Conservation (phyloP, 2,797 vertebrate species). For the Sebastes aleutianus region DNA sequence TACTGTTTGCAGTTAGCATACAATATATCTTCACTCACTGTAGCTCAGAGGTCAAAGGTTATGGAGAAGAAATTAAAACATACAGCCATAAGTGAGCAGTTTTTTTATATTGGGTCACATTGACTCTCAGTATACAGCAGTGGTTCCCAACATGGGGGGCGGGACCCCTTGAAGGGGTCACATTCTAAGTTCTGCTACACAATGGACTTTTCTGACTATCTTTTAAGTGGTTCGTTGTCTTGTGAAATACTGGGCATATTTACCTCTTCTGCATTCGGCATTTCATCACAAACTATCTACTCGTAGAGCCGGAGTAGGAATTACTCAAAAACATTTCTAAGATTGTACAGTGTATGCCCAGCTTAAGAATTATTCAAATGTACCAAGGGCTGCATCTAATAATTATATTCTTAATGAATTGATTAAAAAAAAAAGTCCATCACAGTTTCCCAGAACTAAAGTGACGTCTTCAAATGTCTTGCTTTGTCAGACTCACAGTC, state of each 20-base stretch:
- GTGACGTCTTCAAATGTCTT: neutral
- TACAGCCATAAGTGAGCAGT: constrained; percentile 6
- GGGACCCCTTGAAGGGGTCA: neutral
- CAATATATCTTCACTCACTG: neutral
- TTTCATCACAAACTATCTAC: too few relatives aligned
- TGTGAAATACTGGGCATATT: neutral
- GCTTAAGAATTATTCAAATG: neutral
- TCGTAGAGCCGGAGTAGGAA: too few relatives aligned
- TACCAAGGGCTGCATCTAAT: neutral
- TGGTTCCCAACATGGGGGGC: neutral
- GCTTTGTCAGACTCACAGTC: neutral
- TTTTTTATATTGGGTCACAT: constrained; percentile 74
- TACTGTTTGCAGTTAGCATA: neutral
- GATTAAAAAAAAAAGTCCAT: neutral
- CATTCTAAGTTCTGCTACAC: neutral
- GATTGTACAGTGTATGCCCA: too few relatives aligned
- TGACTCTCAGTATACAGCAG: constrained; percentile 71
- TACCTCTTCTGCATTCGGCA: neutral
- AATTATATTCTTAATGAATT: neutral
- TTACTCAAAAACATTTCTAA: too few relatives aligned
- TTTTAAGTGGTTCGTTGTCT: neutral
- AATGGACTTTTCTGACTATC: neutral
- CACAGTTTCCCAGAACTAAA: neutral
- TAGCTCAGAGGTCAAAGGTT: neutral
- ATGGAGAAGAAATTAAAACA: constrained; percentile 3